Conservation (phyloP, 2,888 invertebrate species). For the Megalurothrips usitatus region DNA sequence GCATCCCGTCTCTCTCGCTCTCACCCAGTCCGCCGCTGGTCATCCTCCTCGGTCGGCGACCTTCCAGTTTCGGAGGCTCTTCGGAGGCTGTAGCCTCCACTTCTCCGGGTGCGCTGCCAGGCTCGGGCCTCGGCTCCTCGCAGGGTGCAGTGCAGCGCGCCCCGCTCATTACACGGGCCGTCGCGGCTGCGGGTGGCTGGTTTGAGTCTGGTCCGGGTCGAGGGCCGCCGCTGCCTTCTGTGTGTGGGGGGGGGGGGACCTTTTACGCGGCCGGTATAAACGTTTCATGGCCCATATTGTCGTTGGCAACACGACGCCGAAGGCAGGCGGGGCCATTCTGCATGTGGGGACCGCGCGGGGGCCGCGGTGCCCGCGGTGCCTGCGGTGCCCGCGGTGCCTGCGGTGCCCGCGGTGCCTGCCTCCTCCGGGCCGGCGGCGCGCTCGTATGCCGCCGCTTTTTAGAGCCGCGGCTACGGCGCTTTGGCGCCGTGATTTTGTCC, state of each 20-base stretch:
- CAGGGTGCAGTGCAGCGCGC: no score
- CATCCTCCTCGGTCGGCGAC: no score
- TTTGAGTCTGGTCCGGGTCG: no score
- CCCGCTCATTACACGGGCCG: no score
- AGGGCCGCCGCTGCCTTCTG: not conserved
- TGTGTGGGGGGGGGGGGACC: not conserved
- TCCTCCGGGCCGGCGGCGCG: not conserved
- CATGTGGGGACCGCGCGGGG: not conserved
- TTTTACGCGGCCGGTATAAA: slow-evolving; percentile 19
- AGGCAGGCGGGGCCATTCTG: not conserved
- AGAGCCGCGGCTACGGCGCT: not conserved
- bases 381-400: not conserved
- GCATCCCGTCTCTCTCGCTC: no score
- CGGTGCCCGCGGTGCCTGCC: not conserved
- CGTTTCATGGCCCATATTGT: slow-evolving; percentile 24
- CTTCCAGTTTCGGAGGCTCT: no score
- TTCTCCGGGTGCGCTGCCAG: no score
- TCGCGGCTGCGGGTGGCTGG: not conserved
- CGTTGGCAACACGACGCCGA: slow-evolving; percentile 11
- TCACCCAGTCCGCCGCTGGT: no score
- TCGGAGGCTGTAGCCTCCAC: no score
- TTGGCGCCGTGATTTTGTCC: not conserved
- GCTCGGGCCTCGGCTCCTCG: no score
- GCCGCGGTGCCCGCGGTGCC: no score
- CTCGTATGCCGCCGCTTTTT: not conserved